Evolutionary conservation across 2,797 vertebrate genomes (phyloP).

Genomic region (Spea hammondii): DNA sequence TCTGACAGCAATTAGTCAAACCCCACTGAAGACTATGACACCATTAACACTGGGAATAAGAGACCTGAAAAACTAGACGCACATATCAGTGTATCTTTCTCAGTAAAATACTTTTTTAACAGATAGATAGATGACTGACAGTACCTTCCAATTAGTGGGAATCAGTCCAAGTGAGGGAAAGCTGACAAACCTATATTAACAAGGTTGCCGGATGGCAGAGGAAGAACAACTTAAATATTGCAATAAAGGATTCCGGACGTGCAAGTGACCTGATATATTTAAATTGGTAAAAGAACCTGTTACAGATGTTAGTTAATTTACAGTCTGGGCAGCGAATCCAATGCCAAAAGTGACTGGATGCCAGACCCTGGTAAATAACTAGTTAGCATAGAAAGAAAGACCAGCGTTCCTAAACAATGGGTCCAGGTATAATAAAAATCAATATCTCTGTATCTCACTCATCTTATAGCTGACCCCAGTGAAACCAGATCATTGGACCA

Average conservation of each 20-base stretch:
- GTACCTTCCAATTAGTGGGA: conserved; percentile 45
- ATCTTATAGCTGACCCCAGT: too few relatives aligned
- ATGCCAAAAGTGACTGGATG: not conserved
- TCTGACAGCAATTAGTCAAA: conserved; percentile 52
- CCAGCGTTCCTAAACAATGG: too few relatives aligned
- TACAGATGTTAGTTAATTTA: conserved; percentile 30
- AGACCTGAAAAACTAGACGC: conserved; percentile 42
- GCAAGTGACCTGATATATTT: conserved; percentile 37
- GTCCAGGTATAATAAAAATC: too few relatives aligned
- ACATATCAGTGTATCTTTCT: conserved; percentile 37
- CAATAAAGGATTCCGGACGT: conserved; percentile 31
- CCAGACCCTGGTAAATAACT: too few relatives aligned
- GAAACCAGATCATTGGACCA: too few relatives aligned
- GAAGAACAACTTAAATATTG: conserved; percentile 16
- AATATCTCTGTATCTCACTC: too few relatives aligned
- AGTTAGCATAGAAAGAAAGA: too few relatives aligned
- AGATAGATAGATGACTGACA: conserved; percentile 49
- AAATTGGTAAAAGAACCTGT: conserved; percentile 16
- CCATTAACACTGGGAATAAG: conserved; percentile 51
- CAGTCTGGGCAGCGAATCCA: conserved; percentile 10
- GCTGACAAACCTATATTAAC: conserved; percentile 46
- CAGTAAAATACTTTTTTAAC: conserved; percentile 36
- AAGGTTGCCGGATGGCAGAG: conserved; percentile 39
- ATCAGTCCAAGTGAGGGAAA: conserved; percentile 50
- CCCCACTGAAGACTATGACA: conserved; percentile 47